These are phyloP conservation scores for Eupithecia abbreviata DNA, from an alignment of 2,888 invertebrate genomes.

Conservation along the genomic window DNA sequence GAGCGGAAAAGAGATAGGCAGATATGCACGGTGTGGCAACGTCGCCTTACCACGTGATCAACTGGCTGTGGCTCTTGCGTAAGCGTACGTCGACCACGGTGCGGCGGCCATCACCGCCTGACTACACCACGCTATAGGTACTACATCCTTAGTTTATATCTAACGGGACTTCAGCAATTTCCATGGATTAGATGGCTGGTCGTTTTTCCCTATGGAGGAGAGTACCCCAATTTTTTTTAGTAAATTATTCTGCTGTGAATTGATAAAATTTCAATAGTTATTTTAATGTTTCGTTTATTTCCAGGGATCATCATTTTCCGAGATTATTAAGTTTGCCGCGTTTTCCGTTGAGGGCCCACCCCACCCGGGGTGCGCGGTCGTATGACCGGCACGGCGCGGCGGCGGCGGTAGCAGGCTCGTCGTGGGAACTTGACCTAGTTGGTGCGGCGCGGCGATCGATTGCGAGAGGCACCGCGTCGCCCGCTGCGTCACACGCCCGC, in stretches of 20 bases:
- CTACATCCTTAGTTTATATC: conserved; percentile 26
- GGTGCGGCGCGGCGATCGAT: conserved; percentile 74
- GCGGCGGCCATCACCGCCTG: conserved; percentile 51
- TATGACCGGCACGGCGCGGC: conserved; percentile 46
- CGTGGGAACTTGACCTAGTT: conserved; percentile 82
- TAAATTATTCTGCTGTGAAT: background rate
- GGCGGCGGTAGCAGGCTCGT: conserved; percentile 60
- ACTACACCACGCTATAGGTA: conserved; percentile 46
- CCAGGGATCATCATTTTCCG: background rate
- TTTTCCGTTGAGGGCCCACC: background rate
- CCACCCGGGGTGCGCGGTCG: background rate
- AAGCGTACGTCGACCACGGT: conserved; percentile 75
- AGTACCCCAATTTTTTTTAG: background rate
- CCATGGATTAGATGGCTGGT: background rate
- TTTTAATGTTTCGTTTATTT: background rate
- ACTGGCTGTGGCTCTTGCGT: conserved; percentile 80
- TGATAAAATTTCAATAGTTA: background rate
- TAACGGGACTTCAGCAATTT: conserved; percentile 5
- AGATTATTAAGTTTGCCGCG: background rate
- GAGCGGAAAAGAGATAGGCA: conserved; percentile 68
- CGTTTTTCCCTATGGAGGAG: background rate
- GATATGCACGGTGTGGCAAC: conserved; percentile 72
- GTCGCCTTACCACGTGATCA: conserved; percentile 78
- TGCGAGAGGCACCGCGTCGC: conserved; percentile 74
- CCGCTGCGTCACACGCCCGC: conserved; percentile 77